Percentiles rank a stretch among this genome's conserved stretches.
Evolutionary conservation across 2,888 invertebrate genomes (phyloP).

Genomic region (Drosophila buzzatii): DNA sequence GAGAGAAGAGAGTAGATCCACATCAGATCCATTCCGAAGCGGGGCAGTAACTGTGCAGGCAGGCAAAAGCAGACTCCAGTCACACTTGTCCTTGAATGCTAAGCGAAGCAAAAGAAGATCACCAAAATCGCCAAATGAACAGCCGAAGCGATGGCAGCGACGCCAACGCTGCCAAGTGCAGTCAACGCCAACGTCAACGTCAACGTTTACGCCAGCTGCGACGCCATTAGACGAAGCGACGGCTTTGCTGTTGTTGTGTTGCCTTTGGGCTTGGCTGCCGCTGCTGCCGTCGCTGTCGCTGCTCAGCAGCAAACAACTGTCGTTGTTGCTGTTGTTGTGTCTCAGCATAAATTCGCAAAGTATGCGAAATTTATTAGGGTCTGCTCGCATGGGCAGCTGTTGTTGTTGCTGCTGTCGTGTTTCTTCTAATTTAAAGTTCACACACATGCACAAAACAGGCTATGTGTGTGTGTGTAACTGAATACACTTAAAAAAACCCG

Average conservation of each 20-base stretch:
- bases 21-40: constrained; percentile 26
- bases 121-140: constrained; percentile 60
- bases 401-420: constrained; percentile 58
- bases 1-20: neutral
- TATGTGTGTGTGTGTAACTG: constrained; percentile 61
- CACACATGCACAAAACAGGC: constrained; percentile 50
- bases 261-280: constrained; percentile 54
- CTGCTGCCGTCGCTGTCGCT: neutral
- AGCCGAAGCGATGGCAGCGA: constrained; percentile 45
- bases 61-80: constrained; percentile 40
- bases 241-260: constrained; percentile 16
- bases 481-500: constrained; percentile 70
- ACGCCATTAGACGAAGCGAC: constrained; percentile 64
- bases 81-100: constrained; percentile 78
- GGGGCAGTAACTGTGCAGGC: constrained; percentile 19
- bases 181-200: constrained; percentile 61
- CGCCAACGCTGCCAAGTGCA: constrained; percentile 63
- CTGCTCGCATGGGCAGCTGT: constrained; percentile 67
- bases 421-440: constrained; percentile 82
- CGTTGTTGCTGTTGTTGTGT: constrained; percentile 61
- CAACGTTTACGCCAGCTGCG: constrained; percentile 43
- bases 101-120: constrained; percentile 63
- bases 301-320: constrained; percentile 60
- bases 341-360: constrained; percentile 81
- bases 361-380: constrained; percentile 82